phyloP scores from a whole-genome alignment of 2,888 invertebrate species.

The Acleris emargana region DNA sequence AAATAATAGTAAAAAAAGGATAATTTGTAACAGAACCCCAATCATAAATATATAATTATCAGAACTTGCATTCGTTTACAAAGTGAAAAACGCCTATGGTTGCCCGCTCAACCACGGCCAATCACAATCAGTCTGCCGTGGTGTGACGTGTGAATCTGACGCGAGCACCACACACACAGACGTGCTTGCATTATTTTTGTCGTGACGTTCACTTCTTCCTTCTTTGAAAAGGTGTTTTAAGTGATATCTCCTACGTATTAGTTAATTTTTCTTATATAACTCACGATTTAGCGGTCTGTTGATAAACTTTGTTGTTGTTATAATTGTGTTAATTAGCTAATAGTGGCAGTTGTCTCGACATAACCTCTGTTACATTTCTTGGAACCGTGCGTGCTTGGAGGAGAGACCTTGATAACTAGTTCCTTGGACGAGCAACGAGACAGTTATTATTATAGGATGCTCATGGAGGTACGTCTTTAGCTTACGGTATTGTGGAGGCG shows the following conservation, averaged over 20 bases:
- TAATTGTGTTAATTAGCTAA: constrained; percentile 38
- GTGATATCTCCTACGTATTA: constrained; percentile 14
- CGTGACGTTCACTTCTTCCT: constrained; percentile 33
- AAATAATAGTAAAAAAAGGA: too few relatives aligned
- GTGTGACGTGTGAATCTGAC: constrained; percentile 66
- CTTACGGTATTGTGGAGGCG: constrained; percentile 65
- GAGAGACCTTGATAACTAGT: constrained; percentile 84
- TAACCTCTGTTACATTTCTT: constrained; percentile 75
- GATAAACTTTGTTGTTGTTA: constrained; percentile 38
- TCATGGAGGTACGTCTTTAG: constrained; percentile 81
- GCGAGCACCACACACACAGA: constrained; percentile 53
- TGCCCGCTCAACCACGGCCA: constrained; percentile 65
- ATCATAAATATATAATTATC: background rate
- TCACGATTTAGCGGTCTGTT: constrained; percentile 41
- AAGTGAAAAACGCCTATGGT: constrained; percentile 14
- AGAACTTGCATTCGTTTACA: constrained; percentile 1
- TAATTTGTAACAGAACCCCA: background rate
- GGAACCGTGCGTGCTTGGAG: constrained; percentile 75
- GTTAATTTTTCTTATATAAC: constrained; percentile 12
- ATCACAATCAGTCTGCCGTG: constrained; percentile 58
- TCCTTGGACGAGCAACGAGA: constrained; percentile 79
- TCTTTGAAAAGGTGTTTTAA: constrained; percentile 31
- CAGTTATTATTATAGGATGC: constrained; percentile 82
- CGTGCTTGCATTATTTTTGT: constrained; percentile 30
- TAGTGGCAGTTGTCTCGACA: constrained; percentile 56